A percentile compares a stretch with the other conserved stretches of the same genome.
Conservation (phyloP, 2,797 vertebrate species). For the Diplodus puntazzo region DNA sequence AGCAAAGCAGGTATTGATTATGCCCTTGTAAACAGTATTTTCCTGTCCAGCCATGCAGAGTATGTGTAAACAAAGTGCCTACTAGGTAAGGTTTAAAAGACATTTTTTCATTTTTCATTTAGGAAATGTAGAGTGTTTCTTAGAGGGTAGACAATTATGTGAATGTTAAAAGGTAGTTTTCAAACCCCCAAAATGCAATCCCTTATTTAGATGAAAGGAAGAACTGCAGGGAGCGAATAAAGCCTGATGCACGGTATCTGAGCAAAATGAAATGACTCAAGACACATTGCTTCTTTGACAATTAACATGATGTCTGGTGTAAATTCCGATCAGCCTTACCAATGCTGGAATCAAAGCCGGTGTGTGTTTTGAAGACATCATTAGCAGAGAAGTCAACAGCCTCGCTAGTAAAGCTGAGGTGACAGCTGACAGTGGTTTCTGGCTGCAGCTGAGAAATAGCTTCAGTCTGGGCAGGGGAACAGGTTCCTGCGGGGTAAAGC, state of each 20-base stretch:
- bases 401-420: slow-evolving; percentile 87
- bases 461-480: slow-evolving; percentile 86
- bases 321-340: slow-evolving; percentile 79
- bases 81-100: slow-evolving; percentile 12
- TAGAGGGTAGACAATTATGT: slow-evolving; percentile 11
- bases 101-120: not conserved
- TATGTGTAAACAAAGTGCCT: slow-evolving; percentile 22
- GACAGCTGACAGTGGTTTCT: slow-evolving; percentile 89
- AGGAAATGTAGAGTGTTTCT: not conserved
- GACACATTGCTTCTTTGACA: not conserved
- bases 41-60: slow-evolving; percentile 26
- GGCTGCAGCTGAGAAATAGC: slow-evolving; percentile 87
- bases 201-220: no score
- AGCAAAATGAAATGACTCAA: not conserved
- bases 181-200: not conserved
- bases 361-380: slow-evolving; percentile 87
- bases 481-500: slow-evolving; percentile 84
- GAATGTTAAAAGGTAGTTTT: slow-evolving; percentile 1
- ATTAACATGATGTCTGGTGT: not conserved
- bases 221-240: not conserved
- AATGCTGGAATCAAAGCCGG: slow-evolving; percentile 86
- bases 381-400: slow-evolving; percentile 86
- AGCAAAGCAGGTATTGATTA: slow-evolving; percentile 71
- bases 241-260: not conserved
- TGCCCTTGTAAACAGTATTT: slow-evolving; percentile 60